A percentile compares a stretch with the other conserved stretches of the same genome.
phyloP scores from a whole-genome alignment of 1,140 invertebrate species.

The Pectinophora gossypiella region DNA sequence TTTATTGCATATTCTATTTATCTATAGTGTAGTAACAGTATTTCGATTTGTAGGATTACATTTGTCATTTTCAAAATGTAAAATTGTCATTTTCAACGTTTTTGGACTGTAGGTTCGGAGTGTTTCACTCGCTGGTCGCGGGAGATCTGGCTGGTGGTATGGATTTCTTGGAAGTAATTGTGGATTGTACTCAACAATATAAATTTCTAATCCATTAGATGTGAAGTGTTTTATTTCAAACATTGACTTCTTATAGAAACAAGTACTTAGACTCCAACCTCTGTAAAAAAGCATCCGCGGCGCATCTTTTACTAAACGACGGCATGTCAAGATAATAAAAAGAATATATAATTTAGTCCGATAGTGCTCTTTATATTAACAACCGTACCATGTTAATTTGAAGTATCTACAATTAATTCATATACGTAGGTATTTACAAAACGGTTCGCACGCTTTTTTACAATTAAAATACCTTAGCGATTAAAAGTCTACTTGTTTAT shows the following conservation, averaged over 20 bases:
- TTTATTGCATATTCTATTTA: slow-evolving; percentile 61
- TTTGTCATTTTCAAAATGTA: slow-evolving; percentile 62
- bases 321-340: too few species aligned
- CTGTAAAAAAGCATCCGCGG: too few species aligned
- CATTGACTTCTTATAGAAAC: too few species aligned
- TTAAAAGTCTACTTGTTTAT: not conserved
- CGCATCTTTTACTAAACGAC: too few species aligned
- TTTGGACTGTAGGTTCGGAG: slow-evolving; percentile 16
- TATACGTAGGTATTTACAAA: too few species aligned
- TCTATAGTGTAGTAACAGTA: slow-evolving; percentile 58
- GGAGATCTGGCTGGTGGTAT: slow-evolving; percentile 27
- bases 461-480: not conserved
- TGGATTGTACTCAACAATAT: slow-evolving; percentile 72
- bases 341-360: too few species aligned
- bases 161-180: slow-evolving; percentile 51
- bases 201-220: slow-evolving; percentile 73
- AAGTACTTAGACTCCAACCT: too few species aligned
- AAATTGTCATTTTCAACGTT: slow-evolving; percentile 47
- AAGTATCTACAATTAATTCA: too few species aligned
- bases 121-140: not conserved
- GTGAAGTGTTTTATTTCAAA: slow-evolving; percentile 51
- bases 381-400: too few species aligned
- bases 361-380: not conserved
- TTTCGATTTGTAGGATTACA: slow-evolving; percentile 66
- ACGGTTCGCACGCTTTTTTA: too few species aligned